Conservation (phyloP, 2,797 vertebrate genomes). For the Danio aesculapii region DNA sequence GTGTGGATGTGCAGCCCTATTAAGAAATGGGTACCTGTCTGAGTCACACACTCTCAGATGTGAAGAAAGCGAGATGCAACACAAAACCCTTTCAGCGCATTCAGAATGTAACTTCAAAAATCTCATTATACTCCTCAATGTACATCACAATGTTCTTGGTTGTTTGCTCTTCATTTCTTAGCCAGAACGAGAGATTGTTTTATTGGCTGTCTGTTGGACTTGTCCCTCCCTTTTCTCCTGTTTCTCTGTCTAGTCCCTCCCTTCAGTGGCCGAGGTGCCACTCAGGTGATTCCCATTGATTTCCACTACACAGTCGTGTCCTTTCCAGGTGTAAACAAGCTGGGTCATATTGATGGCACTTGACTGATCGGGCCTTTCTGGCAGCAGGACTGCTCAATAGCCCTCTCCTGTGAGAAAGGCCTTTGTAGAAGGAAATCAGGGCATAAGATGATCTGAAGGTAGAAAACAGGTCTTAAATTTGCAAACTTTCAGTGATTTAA, state of each 20-base stretch:
- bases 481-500: background rate
- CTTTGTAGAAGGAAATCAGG: slow-evolving; percentile 18
- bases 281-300: slow-evolving; percentile 70
- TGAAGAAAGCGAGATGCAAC: slow-evolving; percentile 1
- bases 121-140: too few species aligned
- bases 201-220: slow-evolving; percentile 31
- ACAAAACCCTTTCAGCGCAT: background rate
- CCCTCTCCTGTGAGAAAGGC: slow-evolving; percentile 56
- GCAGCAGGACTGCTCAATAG: slow-evolving; percentile 60
- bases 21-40: slow-evolving; percentile 69
- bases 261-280: slow-evolving; percentile 61
- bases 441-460: slow-evolving; percentile 37
- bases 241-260: slow-evolving; percentile 39
- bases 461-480: slow-evolving; percentile 51
- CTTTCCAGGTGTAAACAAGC: slow-evolving; percentile 68
- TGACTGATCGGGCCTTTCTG: slow-evolving; percentile 65
- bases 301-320: slow-evolving; percentile 62
- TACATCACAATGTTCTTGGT: slow-evolving; percentile 10
- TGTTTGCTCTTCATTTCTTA: slow-evolving; percentile 49
- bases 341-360: slow-evolving; percentile 65
- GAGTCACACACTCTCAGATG: slow-evolving; percentile 23
- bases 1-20: background rate
- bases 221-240: slow-evolving; percentile 31
- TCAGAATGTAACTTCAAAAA: background rate
- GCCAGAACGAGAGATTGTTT: slow-evolving; percentile 28